phyloP scores from a whole-genome alignment of 2,113 vertebrate species.

The Pomatostomus ruficeps region DNA sequence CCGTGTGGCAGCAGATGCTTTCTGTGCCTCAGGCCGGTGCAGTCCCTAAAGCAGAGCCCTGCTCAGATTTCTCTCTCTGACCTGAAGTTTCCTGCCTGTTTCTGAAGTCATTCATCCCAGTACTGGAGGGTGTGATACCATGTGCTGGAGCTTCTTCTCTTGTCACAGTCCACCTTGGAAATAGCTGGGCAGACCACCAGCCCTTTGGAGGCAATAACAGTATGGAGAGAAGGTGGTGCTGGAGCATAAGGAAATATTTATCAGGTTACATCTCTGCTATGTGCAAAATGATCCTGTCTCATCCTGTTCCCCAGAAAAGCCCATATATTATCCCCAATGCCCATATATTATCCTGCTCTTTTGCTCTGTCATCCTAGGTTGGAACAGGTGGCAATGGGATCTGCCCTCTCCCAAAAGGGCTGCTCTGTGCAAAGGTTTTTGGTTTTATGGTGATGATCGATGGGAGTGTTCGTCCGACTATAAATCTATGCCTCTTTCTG shows the following conservation, averaged over 20 bases:
- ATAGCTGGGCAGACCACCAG: neutral
- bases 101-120: neutral
- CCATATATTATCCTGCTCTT: fast-evolving
- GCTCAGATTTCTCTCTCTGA: neutral
- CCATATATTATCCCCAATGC: fast-evolving
- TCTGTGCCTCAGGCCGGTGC: neutral
- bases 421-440: neutral
- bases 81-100: neutral
- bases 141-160: neutral
- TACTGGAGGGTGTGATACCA: fast-evolving
- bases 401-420: neutral
- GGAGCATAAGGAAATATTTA: neutral
- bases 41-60: neutral
- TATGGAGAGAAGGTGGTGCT: fast-evolving
- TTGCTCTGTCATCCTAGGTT: neutral
- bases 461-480: neutral
- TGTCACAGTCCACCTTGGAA: neutral
- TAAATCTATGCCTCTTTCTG: neutral
- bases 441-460: fast-evolving
- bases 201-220: neutral
- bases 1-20: slow-evolving; percentile 46
- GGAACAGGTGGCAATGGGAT: neutral
- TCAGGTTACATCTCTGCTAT: neutral
- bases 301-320: neutral
- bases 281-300: neutral